Base-by-base conservation (phyloP, 2,888 invertebrate genomes). In the Coelogynopora nodosa region DNA sequence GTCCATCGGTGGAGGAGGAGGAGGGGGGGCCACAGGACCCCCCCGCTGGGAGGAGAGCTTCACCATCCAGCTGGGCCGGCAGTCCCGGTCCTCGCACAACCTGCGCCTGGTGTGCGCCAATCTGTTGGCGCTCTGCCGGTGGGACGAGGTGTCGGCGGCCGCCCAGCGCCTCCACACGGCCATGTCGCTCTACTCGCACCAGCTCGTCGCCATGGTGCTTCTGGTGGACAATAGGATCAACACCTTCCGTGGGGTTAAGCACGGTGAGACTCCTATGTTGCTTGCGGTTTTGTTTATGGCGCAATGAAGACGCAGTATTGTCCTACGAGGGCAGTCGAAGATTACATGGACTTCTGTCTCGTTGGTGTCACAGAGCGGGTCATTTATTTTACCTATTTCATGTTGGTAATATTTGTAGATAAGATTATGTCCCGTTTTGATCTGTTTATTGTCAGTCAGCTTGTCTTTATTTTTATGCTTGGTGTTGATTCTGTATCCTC, bases 41-140 rank as follows among this genome's bases (percentile, higher is more conserved):
- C 82, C 92, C 96, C 97, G 28, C 10, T 86, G 86, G 90, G 97
- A 97, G 92, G 98, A 98, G 93, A 97, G 97, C 92, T 98, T 98
- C 92, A 98, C 98, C 27, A 97, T 98, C 90, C 97, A 98, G 93
- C 93, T 98, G 88, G 98, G 92, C 91, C 97, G 97, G 0, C 99
- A 99, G 93, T 94, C 98, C 92, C 99, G 99, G 92, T 97, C 98
- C 90, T 98, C 97, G 94, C 98, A 99, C 92, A 99, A 99, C 92
- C 95, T 98, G 88, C 94, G 98, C 86, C 95, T 99, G 88, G 93
- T 97, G 31, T 95, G 96, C 87, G 95, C 95, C 27, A 95, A 96
- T 90, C 94, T 97, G 89, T 95, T 84, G 29, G 27, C 30, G 2
- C 18, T 31, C 1, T 67, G 30, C 13, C 18, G 5, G 10, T 0